A percentile compares a stretch with the other conserved stretches of the same genome.
These are phyloP conservation scores for Onychostruthus taczanowskii DNA, from an alignment of 2,113 vertebrate genomes.

Conservation along the genomic window DNA sequence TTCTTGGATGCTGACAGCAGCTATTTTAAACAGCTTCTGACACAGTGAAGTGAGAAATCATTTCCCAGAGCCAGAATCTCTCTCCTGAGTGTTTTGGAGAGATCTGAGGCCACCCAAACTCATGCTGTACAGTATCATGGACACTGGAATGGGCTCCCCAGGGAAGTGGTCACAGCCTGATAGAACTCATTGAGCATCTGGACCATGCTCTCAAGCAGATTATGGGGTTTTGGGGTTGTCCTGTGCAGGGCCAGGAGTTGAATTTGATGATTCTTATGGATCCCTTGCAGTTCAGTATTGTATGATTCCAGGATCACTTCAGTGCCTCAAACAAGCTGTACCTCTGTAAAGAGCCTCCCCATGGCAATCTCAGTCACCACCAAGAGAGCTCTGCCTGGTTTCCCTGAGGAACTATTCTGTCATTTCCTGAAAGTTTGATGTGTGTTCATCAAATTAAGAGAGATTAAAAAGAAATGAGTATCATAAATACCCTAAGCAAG, in stretches of 20 bases:
- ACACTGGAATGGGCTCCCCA: not conserved
- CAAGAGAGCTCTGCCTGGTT: not conserved
- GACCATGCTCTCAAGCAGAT: not conserved
- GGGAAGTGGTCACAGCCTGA: not conserved
- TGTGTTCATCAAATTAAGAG: not conserved
- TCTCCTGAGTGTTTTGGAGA: not conserved
- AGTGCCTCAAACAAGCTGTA: not conserved
- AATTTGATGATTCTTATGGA: too few species aligned
- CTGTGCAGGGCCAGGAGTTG: not conserved
- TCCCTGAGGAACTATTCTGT: not conserved
- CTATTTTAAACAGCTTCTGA: not conserved
- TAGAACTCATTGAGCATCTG: not conserved
- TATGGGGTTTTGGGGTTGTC: not conserved
- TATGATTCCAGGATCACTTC: not conserved
- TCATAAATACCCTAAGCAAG: not conserved
- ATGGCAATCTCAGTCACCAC: not conserved
- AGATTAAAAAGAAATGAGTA: not conserved
- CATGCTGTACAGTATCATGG: not conserved
- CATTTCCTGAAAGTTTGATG: not conserved
- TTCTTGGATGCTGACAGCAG: not conserved
- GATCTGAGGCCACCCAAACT: not conserved
- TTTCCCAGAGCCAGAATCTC: not conserved
- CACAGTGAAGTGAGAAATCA: not conserved
- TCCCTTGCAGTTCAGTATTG: not conserved
- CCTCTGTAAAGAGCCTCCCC: not conserved